Evolutionary conservation across 1,140 invertebrate genomes (phyloP).

Genomic region (Sipha flava): DNA sequence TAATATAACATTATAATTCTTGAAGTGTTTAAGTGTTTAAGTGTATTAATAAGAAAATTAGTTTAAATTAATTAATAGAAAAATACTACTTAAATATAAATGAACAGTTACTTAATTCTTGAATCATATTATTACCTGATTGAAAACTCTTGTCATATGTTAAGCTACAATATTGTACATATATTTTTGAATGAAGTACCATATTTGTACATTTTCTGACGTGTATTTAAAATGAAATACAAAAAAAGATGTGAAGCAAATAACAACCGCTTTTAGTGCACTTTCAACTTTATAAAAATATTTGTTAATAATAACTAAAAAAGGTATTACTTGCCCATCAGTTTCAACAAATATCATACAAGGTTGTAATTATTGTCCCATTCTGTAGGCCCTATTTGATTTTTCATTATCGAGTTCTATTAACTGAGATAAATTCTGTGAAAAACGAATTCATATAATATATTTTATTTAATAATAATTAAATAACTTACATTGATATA

Average conservation of each 20-base stretch:
- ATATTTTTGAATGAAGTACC: not conserved
- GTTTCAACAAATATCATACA: not conserved
- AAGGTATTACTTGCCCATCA: not conserved
- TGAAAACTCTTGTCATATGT: not conserved
- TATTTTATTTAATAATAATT: no score
- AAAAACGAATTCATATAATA: not conserved
- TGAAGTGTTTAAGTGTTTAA: no score
- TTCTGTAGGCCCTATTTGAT: not conserved
- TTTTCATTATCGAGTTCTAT: not conserved
- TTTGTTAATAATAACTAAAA: not conserved
- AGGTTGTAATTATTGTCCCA: not conserved
- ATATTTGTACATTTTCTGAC: not conserved
- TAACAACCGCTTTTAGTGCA: not conserved
- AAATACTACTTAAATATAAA: not conserved
- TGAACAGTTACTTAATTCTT: not conserved
- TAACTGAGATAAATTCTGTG: not conserved
- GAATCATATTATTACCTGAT: not conserved
- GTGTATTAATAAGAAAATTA: no score
- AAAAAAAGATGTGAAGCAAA: not conserved
- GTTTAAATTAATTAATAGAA: not conserved
- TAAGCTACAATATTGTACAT: not conserved
- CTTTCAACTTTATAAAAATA: not conserved
- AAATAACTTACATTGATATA: not conserved
- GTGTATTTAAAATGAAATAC: not conserved
- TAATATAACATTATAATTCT: no score